These are phyloP conservation scores for Resseliella maxima DNA, from an alignment of 2,888 invertebrate species.

Conservation along the genomic window DNA sequence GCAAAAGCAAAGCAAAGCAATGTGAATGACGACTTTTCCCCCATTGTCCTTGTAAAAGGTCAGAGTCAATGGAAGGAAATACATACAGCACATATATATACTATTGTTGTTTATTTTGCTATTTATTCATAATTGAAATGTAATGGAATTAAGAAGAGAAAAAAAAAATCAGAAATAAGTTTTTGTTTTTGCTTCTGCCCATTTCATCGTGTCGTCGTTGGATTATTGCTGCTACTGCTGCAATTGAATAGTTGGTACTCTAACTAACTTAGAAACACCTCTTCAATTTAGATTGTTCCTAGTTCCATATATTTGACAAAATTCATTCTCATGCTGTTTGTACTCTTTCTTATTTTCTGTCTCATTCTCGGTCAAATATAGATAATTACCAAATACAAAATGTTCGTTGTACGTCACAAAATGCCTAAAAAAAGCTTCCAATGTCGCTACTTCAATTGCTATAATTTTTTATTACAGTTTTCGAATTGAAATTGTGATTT, in stretches of 20 bases:
- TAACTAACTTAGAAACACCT: neutral
- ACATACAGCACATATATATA: neutral
- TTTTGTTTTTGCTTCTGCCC: neutral
- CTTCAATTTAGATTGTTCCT: neutral
- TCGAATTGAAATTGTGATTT: neutral
- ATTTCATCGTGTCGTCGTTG: neutral
- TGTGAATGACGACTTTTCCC: conserved; percentile 50
- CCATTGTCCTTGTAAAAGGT: conserved; percentile 57
- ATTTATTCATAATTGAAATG: conserved; percentile 4
- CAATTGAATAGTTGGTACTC: neutral
- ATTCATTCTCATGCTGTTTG: too few relatives aligned
- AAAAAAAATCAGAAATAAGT: too few relatives aligned
- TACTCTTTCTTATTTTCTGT: too few relatives aligned
- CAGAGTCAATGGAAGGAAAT: conserved; percentile 55
- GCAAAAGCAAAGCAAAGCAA: conserved; percentile 21
- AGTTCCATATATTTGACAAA: too few relatives aligned
- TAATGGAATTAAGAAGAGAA: neutral
- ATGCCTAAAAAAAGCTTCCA: neutral
- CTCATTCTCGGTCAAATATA: neutral
- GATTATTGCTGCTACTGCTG: neutral
- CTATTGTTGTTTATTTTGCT: conserved; percentile 27
- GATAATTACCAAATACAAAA: neutral
- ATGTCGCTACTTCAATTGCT: neutral
- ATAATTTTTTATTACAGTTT: neutral
- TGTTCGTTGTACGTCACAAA: neutral